phyloP scores from a whole-genome alignment of 2,113 vertebrate species.

The Podarcis muralis region DNA sequence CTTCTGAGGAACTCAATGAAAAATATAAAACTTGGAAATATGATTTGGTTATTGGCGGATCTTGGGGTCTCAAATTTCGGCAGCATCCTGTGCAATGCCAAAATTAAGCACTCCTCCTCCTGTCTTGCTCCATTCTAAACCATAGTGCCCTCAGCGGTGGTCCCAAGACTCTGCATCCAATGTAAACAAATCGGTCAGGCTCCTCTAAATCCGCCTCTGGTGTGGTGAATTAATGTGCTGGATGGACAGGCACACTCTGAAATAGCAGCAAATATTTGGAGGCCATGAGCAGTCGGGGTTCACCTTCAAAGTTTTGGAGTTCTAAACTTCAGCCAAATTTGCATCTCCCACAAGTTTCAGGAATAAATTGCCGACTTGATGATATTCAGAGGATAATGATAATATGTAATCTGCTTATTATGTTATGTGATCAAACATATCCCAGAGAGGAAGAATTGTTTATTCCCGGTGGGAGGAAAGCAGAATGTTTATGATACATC shows the following conservation, averaged over 20 bases:
- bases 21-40: neutral
- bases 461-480: conserved; percentile 61
- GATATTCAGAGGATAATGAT: conserved; percentile 70
- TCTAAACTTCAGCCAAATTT: conserved; percentile 74
- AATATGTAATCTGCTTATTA: conserved; percentile 62
- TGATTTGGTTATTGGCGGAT: neutral
- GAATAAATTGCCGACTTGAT: conserved; percentile 75
- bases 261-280: neutral
- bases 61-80: too few relatives aligned
- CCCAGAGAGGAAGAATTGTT: conserved; percentile 66
- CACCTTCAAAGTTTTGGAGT: conserved; percentile 61
- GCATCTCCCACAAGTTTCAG: conserved; percentile 71
- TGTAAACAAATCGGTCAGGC: too few relatives aligned
- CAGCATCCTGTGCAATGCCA: too few relatives aligned
- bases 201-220: too few relatives aligned
- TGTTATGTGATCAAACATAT: conserved; percentile 65
- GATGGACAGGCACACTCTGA: neutral
- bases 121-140: too few relatives aligned
- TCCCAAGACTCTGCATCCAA: too few relatives aligned
- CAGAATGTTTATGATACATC: conserved; percentile 68
- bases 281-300: conserved; percentile 49
- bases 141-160: too few relatives aligned
- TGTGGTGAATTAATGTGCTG: neutral
- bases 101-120: too few relatives aligned
- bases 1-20: neutral